Evolutionary conservation across 1,140 invertebrate genomes (phyloP), one percentile per base, ranked within the genome.

Genomic region (Marisa cornuarietis): DNA sequence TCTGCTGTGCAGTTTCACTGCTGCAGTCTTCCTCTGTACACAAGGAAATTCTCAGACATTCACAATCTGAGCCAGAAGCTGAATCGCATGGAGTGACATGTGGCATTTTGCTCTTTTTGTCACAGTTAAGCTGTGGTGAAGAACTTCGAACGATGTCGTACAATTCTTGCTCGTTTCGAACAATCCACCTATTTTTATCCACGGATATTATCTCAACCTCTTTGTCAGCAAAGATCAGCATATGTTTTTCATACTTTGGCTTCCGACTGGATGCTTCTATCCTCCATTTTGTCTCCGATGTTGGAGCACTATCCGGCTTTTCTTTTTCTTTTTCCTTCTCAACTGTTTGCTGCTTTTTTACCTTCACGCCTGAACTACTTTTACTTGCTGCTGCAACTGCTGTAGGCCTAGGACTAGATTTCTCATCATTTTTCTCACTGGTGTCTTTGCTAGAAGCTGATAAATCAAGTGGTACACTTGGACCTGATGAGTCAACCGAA

Each of bases 141-240:
- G 76, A 54, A 61, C 52, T 81, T 51, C 62, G 62, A 26, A 83
- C 84, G n/a, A 85, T 71, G 62, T 79, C 78, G n/a, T 81, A 85
- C 26, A 89, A 73, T 76, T 89, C 87, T 49, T 84, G 74, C 71
- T 90, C 88, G 81, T 90, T 89, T 65, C 87, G 82, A 0, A 89
- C 86, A 80, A 90, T 86, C 88, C 88, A 90, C 49, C 86, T 84
- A 65, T 88, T 86, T 72, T 87, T 88, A 18, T 86, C 88, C 10
- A 90, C 88, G 65, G 86, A 86, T 49, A 90, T 88, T 31, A 90
- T 90, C 82, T 90, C 88, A n/a, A 88, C 80, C 72, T 88, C 87
- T 65, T 87, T 85, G 51, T 86, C 87, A 76, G 85, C 86, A 82
- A 90, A 87, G 11, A 90, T 76, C 22, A 90, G 79, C 72, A 89